Conservation (phyloP, 2,113 vertebrate genomes). For the Hipposideros armiger region DNA sequence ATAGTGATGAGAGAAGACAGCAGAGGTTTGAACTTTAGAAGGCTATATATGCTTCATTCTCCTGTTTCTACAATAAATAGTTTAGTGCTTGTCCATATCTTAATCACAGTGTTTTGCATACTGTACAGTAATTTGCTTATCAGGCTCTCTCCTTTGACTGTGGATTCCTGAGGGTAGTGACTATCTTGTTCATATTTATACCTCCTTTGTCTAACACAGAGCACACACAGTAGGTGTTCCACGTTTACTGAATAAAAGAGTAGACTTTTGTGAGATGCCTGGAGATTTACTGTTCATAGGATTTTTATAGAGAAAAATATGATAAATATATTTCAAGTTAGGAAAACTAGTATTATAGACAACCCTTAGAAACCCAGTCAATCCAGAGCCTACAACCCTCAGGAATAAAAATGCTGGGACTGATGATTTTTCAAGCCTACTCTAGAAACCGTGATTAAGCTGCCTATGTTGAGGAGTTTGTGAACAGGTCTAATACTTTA, state of each 20-base stretch:
- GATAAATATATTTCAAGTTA: not conserved
- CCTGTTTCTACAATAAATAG: not conserved
- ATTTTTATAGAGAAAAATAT: not conserved
- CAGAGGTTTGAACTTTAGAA: not conserved
- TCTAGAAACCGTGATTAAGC: not conserved
- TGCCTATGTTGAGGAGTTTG: not conserved
- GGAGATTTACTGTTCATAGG: not conserved
- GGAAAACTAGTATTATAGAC: not conserved
- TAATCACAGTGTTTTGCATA: not conserved
- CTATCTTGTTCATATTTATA: not conserved
- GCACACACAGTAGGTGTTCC: not conserved
- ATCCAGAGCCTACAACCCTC: not conserved
- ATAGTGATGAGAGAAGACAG: not conserved
- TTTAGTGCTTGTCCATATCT: not conserved
- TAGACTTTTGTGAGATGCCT: not conserved
- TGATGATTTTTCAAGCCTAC: not conserved
- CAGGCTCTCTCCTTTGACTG: not conserved
- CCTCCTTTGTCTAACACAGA: not conserved
- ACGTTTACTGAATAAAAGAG: not conserved
- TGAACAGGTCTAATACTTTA: not conserved
- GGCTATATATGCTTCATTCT: not conserved
- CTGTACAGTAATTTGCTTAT: not conserved
- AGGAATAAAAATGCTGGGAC: not conserved
- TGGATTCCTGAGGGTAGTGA: not conserved
- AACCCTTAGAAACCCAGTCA: not conserved